A percentile compares a stretch with the other conserved stretches of the same genome.
Conservation (phyloP, 2,113 vertebrate species). For the Syrrhaptes paradoxus region DNA sequence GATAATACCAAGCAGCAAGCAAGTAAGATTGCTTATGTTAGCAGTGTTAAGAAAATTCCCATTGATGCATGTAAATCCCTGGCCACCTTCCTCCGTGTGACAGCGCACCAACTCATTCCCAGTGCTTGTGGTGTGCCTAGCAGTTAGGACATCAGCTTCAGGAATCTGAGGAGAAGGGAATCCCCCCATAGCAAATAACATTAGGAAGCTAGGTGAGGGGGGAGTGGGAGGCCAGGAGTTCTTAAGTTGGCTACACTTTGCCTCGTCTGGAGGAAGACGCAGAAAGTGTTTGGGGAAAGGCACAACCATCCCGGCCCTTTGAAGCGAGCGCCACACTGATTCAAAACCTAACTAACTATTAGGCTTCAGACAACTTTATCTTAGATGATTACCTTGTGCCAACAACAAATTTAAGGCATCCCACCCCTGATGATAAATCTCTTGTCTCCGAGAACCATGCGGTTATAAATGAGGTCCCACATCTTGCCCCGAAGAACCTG, state of each 20-base stretch:
- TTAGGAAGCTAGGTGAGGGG: background rate
- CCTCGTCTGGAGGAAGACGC: background rate
- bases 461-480: background rate
- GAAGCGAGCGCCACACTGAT: background rate
- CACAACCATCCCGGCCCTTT: background rate
- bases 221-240: background rate
- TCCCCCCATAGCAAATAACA: background rate
- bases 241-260: background rate
- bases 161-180: background rate
- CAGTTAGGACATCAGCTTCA: background rate
- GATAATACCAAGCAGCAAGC: background rate
- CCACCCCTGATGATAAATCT: background rate
- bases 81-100: background rate
- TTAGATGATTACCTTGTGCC: background rate
- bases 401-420: conserved; percentile 11
- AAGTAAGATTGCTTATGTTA: background rate
- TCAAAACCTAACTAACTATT: background rate
- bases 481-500: background rate
- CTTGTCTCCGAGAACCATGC: background rate
- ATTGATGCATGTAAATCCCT: background rate
- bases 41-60: background rate
- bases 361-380: background rate
- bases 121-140: background rate
- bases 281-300: background rate
- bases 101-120: background rate